phyloP scores from a whole-genome alignment of 2,888 invertebrate genomes.

The Chaetogeoica ovagalla region DNA sequence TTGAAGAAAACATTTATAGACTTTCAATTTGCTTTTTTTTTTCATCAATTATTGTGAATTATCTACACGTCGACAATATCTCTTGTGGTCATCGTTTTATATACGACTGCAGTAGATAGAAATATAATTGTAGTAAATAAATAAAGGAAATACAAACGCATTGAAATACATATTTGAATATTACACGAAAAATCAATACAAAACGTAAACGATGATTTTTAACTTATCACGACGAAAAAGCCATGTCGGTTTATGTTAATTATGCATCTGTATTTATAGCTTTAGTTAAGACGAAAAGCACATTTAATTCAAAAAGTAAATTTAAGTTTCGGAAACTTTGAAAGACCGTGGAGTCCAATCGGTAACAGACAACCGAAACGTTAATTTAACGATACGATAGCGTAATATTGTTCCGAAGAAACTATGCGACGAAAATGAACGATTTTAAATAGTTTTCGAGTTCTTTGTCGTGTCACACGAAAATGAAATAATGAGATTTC shows the following conservation, averaged over 20 bases:
- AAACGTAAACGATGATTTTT: slow-evolving; percentile 8
- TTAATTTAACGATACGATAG: slow-evolving; percentile 34
- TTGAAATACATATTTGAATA: too few relatives aligned
- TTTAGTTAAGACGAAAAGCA: slow-evolving; percentile 1
- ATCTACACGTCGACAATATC: too few relatives aligned
- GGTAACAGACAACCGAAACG: slow-evolving; percentile 27
- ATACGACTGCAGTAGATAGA: too few relatives aligned
- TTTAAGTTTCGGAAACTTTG: slow-evolving; percentile 43
- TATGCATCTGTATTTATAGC: slow-evolving; percentile 27
- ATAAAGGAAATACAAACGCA: too few relatives aligned
- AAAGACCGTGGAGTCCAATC: slow-evolving; percentile 21
- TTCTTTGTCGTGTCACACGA: background rate
- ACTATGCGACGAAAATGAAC: slow-evolving; percentile 7
- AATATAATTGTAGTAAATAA: too few relatives aligned
- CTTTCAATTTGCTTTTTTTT: too few relatives aligned
- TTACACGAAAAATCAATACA: background rate
- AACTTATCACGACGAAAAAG: background rate
- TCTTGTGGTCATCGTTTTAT: too few relatives aligned
- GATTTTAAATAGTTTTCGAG: slow-evolving; percentile 12
- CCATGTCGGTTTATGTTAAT: background rate
- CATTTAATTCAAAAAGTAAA: slow-evolving; percentile 41
- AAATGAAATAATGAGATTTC: too few relatives aligned
- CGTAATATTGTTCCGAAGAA: background rate
- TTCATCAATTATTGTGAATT: too few relatives aligned
- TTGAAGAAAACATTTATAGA: too few relatives aligned